Evolutionary conservation across 2,888 invertebrate genomes (phyloP), one percentile per base, ranked within the genome.

Genomic region (Encarsia formosa): DNA sequence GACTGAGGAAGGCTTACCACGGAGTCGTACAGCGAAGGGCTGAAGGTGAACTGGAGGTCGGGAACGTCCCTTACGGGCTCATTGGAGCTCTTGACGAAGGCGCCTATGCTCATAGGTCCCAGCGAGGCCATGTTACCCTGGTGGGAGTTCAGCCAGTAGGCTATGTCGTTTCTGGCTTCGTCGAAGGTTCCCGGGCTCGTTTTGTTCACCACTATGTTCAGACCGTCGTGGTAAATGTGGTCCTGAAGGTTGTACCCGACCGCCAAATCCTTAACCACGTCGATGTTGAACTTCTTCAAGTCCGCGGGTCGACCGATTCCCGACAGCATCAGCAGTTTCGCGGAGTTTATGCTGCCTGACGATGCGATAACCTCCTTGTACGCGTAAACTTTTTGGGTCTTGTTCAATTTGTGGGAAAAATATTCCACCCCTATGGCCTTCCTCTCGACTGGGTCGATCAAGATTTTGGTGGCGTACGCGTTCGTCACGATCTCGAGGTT

Each of bases 201-300:
- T 20, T 31, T 9, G 13, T 38, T 38, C 16, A 43, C 1, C 1
- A 18, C 4, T 11, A 43, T 18, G n/a, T n/a, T 4, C 8, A 43
- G 22, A n/a, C 43, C 38, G 16, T 23, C 22, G 18, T 31, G 84
- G 0, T 85, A 84, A 15, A 87, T 77, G 65, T 91, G 90, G 69
- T 91, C 90, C 70, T 89, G 89, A 0, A 91, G 78, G 71, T 91
- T 91, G 64, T 82, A 81, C 13, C 91, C 91, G 0, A 91, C 90
- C 2, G 82, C 83, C 1, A 88, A 76, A 67, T 90, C 79, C 54
- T 81, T 77, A 31, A 88, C 65, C 2, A 84, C 78, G 0, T 78
- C 70, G 44, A 91, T 86, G 5, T 78, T 77, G 8, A 82, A 65
- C 32, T 79, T 74, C 15, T 71, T 61, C 5, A 88, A 73, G 64